Evolutionary conservation across 2,797 vertebrate species (phyloP).

Genomic region (Serranus cabrilla): DNA sequence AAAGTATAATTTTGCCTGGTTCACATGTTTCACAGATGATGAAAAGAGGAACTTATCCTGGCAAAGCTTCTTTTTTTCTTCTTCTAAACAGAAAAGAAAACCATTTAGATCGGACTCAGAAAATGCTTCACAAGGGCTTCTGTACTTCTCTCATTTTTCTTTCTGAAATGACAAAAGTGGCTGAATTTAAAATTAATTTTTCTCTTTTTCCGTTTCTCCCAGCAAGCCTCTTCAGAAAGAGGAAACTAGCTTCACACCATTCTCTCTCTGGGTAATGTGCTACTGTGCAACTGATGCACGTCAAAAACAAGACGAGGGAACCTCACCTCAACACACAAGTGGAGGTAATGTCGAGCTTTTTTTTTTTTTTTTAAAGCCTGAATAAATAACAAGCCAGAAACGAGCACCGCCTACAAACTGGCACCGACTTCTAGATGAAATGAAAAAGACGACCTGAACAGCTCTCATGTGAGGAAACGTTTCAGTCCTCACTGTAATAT

Average conservation of each 20-base stretch:
- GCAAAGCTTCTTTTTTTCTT: too few relatives aligned
- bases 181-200: constrained; percentile 21
- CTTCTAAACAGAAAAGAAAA: too few relatives aligned
- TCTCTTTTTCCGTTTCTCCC: constrained; percentile 7
- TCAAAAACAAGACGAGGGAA: constrained; percentile 31
- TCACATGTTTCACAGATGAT: too few relatives aligned
- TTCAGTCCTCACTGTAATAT: constrained; percentile 34
- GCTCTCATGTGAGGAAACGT: constrained; percentile 12
- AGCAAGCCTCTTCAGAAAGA: constrained; percentile 34
- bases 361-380: constrained; percentile 41
- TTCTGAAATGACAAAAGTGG: constrained; percentile 27
- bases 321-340: constrained; percentile 12
- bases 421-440: constrained; percentile 28
- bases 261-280: constrained; percentile 39
- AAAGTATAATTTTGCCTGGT: too few relatives aligned
- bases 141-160: not conserved
- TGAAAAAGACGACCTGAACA: constrained; percentile 14
- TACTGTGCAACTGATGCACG: constrained; percentile 49
- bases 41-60: too few relatives aligned
- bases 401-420: constrained; percentile 14
- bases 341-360: constrained; percentile 23
- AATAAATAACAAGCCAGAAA: constrained; percentile 61
- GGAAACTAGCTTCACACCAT: constrained; percentile 19
- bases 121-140: too few relatives aligned
- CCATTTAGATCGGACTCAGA: too few relatives aligned